These are phyloP conservation scores for Emydura subglobosa DNA, from an alignment of 2,113 vertebrate genomes.

Conservation along the genomic window DNA sequence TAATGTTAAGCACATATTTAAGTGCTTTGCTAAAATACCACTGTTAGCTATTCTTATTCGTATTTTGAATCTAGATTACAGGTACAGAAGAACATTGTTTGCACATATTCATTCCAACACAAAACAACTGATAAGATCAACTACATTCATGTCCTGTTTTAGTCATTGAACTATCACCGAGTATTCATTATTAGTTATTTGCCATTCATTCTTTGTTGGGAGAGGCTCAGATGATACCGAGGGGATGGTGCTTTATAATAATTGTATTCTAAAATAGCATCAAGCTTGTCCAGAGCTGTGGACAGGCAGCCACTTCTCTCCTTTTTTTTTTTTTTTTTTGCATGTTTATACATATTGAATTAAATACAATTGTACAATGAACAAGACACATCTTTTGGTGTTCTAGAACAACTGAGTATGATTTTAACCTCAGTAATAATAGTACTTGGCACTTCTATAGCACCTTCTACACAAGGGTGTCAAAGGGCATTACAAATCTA, in stretches of 20 bases:
- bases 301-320: too few species aligned
- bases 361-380: too few species aligned
- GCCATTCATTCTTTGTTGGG: not conserved
- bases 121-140: not conserved
- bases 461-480: not conserved
- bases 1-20: too few species aligned
- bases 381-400: not conserved
- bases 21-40: not conserved
- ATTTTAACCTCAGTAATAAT: not conserved
- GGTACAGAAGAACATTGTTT: not conserved
- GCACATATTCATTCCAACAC: not conserved
- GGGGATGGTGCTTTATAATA: too few species aligned
- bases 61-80: not conserved
- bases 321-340: too few species aligned
- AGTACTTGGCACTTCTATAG: not conserved
- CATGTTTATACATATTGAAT: not conserved
- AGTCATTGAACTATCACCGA: not conserved
- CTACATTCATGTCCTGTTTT: not conserved
- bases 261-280: rapidly evolving
- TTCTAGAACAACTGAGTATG: not conserved
- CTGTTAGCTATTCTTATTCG: not conserved
- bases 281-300: not conserved
- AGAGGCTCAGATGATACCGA: not conserved
- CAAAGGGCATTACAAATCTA: not conserved
- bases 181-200: not conserved